Evolutionary conservation across 1,140 invertebrate genomes (phyloP).

Genomic region (Diuraphis noxia): DNA sequence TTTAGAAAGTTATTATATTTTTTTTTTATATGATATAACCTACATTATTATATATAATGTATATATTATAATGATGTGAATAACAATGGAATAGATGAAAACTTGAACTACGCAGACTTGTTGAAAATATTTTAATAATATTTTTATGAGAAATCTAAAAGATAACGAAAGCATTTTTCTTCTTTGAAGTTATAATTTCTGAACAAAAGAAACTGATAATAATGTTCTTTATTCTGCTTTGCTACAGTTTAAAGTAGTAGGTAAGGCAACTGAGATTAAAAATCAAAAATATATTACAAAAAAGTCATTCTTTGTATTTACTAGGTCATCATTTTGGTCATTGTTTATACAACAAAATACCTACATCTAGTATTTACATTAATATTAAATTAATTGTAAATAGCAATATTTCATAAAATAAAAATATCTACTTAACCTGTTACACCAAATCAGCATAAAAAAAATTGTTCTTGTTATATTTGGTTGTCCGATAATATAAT

Average conservation of each 20-base stretch:
- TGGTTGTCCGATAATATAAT: no score
- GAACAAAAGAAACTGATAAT: neutral
- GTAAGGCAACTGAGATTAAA: neutral
- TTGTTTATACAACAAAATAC: neutral
- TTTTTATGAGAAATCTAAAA: neutral
- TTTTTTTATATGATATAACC: neutral
- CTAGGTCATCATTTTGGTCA: neutral
- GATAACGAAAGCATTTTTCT: neutral
- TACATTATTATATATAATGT: neutral
- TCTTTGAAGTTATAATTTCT: neutral
- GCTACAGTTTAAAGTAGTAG: neutral
- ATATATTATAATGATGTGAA: neutral
- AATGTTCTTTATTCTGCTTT: neutral
- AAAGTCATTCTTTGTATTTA: neutral
- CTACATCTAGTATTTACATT: neutral
- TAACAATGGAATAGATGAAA: neutral
- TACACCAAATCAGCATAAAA: neutral
- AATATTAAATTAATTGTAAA: neutral
- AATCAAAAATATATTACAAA: neutral
- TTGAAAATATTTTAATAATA: conserved; percentile 8
- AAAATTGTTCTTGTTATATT: no score
- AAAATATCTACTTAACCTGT: no score
- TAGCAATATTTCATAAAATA: neutral
- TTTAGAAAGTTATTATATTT: neutral
- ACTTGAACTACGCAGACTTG: neutral